Evolutionary conservation across 2,888 invertebrate genomes (phyloP).

Genomic region (Tipula unca): DNA sequence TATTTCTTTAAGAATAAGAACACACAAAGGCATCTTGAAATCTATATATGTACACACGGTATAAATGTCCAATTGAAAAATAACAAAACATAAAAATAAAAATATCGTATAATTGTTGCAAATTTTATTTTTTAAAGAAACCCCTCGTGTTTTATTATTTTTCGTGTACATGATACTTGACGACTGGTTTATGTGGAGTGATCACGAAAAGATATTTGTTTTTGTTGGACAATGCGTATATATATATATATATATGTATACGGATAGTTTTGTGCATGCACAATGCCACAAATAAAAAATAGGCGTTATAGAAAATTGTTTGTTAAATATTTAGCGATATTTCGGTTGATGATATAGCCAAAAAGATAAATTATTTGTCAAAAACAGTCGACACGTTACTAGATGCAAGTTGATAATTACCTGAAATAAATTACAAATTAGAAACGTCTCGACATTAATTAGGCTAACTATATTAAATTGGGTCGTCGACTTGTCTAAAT

Average conservation of each 20-base stretch:
- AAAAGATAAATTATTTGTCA: background rate
- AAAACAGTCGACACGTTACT: background rate
- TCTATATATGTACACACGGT: background rate
- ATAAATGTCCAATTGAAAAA: background rate
- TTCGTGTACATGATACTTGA: conserved; percentile 15
- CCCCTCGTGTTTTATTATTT: background rate
- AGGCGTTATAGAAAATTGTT: background rate
- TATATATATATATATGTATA: background rate
- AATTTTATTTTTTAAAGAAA: background rate
- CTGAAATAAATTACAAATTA: background rate
- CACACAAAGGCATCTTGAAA: background rate
- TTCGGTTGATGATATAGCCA: background rate
- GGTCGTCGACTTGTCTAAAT: background rate
- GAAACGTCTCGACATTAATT: background rate
- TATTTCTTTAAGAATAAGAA: background rate
- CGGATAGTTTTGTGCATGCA: background rate
- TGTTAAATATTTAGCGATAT: background rate
- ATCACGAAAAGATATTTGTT: background rate
- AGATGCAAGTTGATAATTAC: background rate
- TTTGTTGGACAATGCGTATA: background rate
- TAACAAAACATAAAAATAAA: background rate
- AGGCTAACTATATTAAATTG: background rate
- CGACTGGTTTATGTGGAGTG: conserved; percentile 16
- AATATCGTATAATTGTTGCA: background rate
- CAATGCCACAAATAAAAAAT: background rate